These are phyloP conservation scores for Phrynosoma platyrhinos DNA, from an alignment of 2,113 vertebrate species.

Conservation along the genomic window DNA sequence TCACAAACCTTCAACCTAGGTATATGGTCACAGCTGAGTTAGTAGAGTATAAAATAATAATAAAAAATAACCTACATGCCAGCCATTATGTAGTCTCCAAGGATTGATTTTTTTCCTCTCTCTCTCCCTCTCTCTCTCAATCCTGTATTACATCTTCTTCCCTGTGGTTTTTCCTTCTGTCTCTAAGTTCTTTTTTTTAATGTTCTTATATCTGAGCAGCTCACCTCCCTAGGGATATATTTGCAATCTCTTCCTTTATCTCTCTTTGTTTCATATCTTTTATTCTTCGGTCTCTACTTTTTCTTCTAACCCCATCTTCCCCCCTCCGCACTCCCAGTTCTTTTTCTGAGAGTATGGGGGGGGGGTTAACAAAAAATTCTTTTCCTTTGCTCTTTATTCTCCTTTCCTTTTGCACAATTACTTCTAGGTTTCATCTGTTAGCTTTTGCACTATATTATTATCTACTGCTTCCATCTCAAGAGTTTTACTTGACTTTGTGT, in stretches of 20 bases:
- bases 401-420: constrained; percentile 20
- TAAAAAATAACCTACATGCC: constrained; percentile 60
- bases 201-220: constrained; percentile 62
- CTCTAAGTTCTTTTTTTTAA: constrained; percentile 63
- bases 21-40: constrained; percentile 70
- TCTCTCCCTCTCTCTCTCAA: constrained; percentile 45
- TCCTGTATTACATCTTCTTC: constrained; percentile 73
- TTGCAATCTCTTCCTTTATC: constrained; percentile 24
- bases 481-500: constrained; percentile 7
- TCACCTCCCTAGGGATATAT: constrained; percentile 44
- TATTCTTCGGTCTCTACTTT: constrained; percentile 20
- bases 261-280: background rate
- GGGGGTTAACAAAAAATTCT: background rate
- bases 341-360: constrained; percentile 15
- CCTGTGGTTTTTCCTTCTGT: constrained; percentile 75
- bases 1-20: constrained; percentile 73
- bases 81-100: constrained; percentile 69
- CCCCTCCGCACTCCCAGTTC: constrained; percentile 21
- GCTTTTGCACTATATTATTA: background rate
- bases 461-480: background rate
- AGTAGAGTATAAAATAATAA: constrained; percentile 67
- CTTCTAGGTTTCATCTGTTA: background rate
- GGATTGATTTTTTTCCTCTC: constrained; percentile 48
- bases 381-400: constrained; percentile 14
- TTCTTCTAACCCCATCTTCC: background rate